Conservation (phyloP, 2,113 vertebrate genomes). For the Xenopus borealis region DNA sequence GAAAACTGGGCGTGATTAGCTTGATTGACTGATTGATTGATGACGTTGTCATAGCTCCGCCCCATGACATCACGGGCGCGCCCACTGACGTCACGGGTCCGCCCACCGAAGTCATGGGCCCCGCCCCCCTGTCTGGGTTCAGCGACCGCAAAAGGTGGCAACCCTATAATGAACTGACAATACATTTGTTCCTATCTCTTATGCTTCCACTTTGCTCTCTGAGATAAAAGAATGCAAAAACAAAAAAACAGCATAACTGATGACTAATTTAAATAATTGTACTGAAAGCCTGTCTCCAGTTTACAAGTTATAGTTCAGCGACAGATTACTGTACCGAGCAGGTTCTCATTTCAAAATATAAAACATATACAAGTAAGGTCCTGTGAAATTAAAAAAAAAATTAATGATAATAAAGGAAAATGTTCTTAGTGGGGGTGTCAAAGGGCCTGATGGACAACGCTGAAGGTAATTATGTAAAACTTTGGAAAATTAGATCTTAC, state of each 20-base stretch:
- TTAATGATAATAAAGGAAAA: conserved; percentile 9
- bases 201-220: background rate
- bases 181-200: conserved; percentile 2
- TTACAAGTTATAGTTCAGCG: background rate
- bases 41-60: too few relatives aligned
- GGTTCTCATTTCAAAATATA: background rate
- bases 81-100: too few relatives aligned
- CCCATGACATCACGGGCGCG: too few relatives aligned
- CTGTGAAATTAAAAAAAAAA: conserved; percentile 9
- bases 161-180: too few relatives aligned
- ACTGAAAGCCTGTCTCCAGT: background rate
- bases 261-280: conserved; percentile 4
- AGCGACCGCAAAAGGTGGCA: too few relatives aligned
- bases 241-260: conserved; percentile 1
- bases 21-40: too few relatives aligned
- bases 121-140: too few relatives aligned
- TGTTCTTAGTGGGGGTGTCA: background rate
- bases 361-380: too few relatives aligned
- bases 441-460: background rate
- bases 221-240: conserved; percentile 2
- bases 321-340: background rate
- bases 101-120: too few relatives aligned
- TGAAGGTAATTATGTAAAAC: conserved; percentile 9
- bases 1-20: too few relatives aligned
- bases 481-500: conserved; percentile 15